These are phyloP conservation scores for Pachyrhynchus sulphureomaculatus DNA, from an alignment of 1,140 invertebrate species.

Conservation along the genomic window DNA sequence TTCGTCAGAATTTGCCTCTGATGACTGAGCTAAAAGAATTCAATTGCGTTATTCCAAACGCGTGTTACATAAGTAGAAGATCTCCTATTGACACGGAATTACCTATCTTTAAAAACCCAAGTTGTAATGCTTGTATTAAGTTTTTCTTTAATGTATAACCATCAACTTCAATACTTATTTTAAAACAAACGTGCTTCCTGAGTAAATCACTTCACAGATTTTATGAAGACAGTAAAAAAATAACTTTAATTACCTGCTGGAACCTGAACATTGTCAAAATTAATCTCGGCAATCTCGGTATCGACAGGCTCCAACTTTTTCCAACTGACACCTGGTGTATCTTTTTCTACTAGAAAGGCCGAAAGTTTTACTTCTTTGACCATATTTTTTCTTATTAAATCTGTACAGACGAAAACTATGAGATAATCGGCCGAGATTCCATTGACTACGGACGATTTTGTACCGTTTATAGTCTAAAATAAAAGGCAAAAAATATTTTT, in stretches of 20 bases:
- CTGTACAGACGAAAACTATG: slow-evolving; percentile 54
- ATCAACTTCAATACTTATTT: too few species aligned
- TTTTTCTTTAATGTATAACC: too few species aligned
- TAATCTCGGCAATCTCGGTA: slow-evolving; percentile 44
- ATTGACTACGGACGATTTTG: slow-evolving; percentile 56
- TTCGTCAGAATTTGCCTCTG: too few species aligned
- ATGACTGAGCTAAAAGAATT: too few species aligned
- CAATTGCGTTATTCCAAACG: too few species aligned
- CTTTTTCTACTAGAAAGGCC: slow-evolving; percentile 75
- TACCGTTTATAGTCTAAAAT: slow-evolving; percentile 51
- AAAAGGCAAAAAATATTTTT: neutral
- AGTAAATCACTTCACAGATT: too few species aligned
- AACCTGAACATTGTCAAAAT: slow-evolving; percentile 55
- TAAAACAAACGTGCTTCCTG: too few species aligned
- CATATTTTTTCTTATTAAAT: slow-evolving; percentile 41
- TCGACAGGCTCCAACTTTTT: slow-evolving; percentile 44
- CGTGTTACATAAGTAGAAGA: too few species aligned
- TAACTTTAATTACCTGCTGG: slow-evolving; percentile 39
- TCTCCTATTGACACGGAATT: too few species aligned
- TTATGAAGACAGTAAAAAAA: neutral
- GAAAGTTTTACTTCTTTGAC: slow-evolving; percentile 52
- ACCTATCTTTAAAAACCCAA: too few species aligned
- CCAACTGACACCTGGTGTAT: slow-evolving; percentile 67
- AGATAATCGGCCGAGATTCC: slow-evolving; percentile 55
- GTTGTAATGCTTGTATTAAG: too few species aligned